Evolutionary conservation across 2,797 vertebrate genomes (phyloP), one percentile per base, ranked within the genome.

Genomic region (Glyptemys insculpta): DNA sequence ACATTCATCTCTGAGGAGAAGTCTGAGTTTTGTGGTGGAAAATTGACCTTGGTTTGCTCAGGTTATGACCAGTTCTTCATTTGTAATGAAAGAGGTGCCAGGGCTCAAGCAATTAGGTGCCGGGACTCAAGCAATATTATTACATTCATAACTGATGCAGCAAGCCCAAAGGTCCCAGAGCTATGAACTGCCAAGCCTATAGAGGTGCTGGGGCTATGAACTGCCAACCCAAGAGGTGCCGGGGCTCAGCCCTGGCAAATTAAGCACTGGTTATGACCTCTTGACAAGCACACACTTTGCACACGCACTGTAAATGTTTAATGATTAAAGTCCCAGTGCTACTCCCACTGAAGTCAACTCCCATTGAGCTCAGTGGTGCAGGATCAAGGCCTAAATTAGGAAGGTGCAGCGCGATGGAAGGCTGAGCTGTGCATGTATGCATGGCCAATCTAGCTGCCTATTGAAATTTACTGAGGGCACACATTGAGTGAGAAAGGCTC

Each of bases 1-100:
- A 5, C 27, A 76, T 52, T 44, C 1, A 4, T 52, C 74, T 29
- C 44, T 41, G 37, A 6, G 7, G 76, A 93, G 52, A 93, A 87
- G 27, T 16, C 8, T 44, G 81, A 87, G 1, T 0, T 0, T 50
- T 0, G 0, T 0, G 7, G 14, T 78, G 27, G 44, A 78, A 29
- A 78, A 47, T 10, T 72, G 68, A 29, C 25, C 44, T 78, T 78
- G 74, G 14, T 78, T 78, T 72, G 29, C 31, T 62, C 59, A 62
- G 59, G 29, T 34, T 62, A 31, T 62, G 29, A 34, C 14, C 14
- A 34, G 11, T 34, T 31, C 59, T 62, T 62, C 31, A 31, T 62
- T 62, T 62, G 31, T 31, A 62, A 62, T 34, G 59, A 31, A 34
- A 62, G 59, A 62, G 59, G 14, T 6, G 14, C 31, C 29, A 62